Evolutionary conservation across 2,888 invertebrate genomes (phyloP), one percentile per base, ranked within the genome.

Genomic region (Coecobrya sp.): DNA sequence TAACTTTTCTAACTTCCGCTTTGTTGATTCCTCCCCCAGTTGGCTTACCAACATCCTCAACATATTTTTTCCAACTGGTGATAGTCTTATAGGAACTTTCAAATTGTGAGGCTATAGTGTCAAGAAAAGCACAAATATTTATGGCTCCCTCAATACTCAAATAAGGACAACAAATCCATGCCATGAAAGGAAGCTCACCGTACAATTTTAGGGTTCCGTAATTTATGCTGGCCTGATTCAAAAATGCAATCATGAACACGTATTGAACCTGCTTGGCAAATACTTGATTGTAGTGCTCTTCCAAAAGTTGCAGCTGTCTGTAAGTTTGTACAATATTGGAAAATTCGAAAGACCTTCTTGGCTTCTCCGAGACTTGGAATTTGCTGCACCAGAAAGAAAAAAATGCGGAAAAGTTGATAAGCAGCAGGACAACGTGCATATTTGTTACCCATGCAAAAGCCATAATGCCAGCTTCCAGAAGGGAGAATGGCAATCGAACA

Each of bases 121-220:
- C 62, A 8, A 8, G n/a, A n/a, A n/a, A n/a, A n/a, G 42, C 42
- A 42, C 42, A 55, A 49, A 84, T 22, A 25, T 59, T 70, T 0
- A 76, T 11, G 0, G 81, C 16, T 7, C 88, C 88, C 0, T 16
- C 19, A 0, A 81, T 7, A 0, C 65, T 27, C 19, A 79, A 36
- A n/a, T 88, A 88, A 0, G 79, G 76, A 27, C 65, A 81, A 16
- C 59, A 59, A 3, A 88, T 27, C 81, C 81, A 88, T 5, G 81
- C n/a, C 4, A 22, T 3, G 22, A 81, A n/a, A 0, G 88, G 81
- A 0, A 88, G 3, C 11, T 30, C 65, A 3, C 49, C 49, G 79
- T 88, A 88, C 0, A 88, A 36, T 19, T n/a, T 88, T 22, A 88
- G 27, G 1, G 81, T 88, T 5, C 88, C 88, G 25, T 42, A 89